Base-by-base conservation (phyloP, 1,140 invertebrate genomes). In the Anagrus nilaparvatae region DNA sequence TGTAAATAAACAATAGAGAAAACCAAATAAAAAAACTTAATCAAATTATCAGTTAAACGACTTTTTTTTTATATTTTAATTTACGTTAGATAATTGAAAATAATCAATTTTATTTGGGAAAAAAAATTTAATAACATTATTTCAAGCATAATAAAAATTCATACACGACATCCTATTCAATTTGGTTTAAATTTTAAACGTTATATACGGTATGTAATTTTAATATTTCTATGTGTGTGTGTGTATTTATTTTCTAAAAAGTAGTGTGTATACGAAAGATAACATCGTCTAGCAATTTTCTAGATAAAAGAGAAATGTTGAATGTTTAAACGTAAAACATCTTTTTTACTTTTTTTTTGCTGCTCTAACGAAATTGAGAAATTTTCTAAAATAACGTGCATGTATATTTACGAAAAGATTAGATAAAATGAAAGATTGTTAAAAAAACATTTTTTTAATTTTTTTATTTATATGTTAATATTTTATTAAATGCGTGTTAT, bases 221-320 rank as follows among this genome's bases (percentile, higher is more conserved):
- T 31, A 30, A 25, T 43, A 36, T 36, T 35, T 58, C 51, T 44
- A 55, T 53, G 46, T 48, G 50, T 50, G 44, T n/a, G n/a, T n/a
- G n/a, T n/a, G n/a, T n/a, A n/a, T n/a, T n/a, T n/a, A n/a, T n/a
- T n/a, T n/a, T n/a, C n/a, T n/a, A n/a, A n/a, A n/a, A n/a, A n/a
- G n/a, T n/a, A n/a, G n/a, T n/a, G n/a, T n/a, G n/a, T n/a, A n/a
- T 44, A 32, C 27, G 46, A 45, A 31, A 33, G 54, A 53, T 47
- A 28, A 12, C 27, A 37, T 24, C 42, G 45, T 44, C 34, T 51
- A 43, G 54, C 52, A 59, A 56, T 59, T 56, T 50, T 37, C 29
- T 33, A 29, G 43, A 39, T 44, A 33, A 39, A 44, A 24, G 17
- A 34, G 28, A 44, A n/a, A n/a, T n/a, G n/a, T 44, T 27, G 36